These are phyloP conservation scores for Drosophila kuntzei DNA, from an alignment of 2,888 invertebrate genomes.

Conservation along the genomic window DNA sequence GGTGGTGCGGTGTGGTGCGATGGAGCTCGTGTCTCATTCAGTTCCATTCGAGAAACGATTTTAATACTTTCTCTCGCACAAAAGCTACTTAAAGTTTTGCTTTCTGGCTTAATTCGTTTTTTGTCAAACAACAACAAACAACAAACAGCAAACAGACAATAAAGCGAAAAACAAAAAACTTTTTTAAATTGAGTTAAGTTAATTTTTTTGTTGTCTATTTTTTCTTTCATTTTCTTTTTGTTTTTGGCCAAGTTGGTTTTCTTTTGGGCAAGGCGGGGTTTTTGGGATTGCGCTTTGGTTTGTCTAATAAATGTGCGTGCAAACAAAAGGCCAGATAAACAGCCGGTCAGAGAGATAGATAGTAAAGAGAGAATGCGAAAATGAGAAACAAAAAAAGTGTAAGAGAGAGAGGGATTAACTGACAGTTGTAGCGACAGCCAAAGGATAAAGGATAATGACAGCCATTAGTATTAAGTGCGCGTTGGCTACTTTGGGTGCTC, in stretches of 20 bases:
- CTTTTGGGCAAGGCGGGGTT: neutral
- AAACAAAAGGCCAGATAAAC: slow-evolving; percentile 74
- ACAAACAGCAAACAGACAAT: slow-evolving; percentile 57
- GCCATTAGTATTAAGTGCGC: slow-evolving; percentile 79
- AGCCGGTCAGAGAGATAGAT: slow-evolving; percentile 40
- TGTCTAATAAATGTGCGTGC: slow-evolving; percentile 76
- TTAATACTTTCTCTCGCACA: slow-evolving; percentile 73
- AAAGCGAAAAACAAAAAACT: slow-evolving; percentile 50
- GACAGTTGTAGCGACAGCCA: slow-evolving; percentile 69
- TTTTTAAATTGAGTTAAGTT: slow-evolving; percentile 77
- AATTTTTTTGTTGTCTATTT: slow-evolving; percentile 55
- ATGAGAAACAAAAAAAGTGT: neutral
- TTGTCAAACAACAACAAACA: slow-evolving; percentile 71
- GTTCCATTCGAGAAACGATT: slow-evolving; percentile 69
- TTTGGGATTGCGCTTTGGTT: slow-evolving; percentile 46
- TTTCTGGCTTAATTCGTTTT: slow-evolving; percentile 75
- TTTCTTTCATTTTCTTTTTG: slow-evolving; percentile 31
- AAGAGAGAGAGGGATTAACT: slow-evolving; percentile 10
- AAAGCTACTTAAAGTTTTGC: slow-evolving; percentile 79
- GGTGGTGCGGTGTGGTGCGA: neutral
- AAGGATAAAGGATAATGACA: slow-evolving; percentile 80
- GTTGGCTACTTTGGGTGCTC: slow-evolving; percentile 68
- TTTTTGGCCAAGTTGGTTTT: slow-evolving; percentile 29
- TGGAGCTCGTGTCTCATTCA: slow-evolving; percentile 36
- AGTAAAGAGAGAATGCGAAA: slow-evolving; percentile 11